A percentile compares a stretch with the other conserved stretches of the same genome.
phyloP scores from a whole-genome alignment of 2,888 invertebrate species.

The Trichogramma dendrolimi region DNA sequence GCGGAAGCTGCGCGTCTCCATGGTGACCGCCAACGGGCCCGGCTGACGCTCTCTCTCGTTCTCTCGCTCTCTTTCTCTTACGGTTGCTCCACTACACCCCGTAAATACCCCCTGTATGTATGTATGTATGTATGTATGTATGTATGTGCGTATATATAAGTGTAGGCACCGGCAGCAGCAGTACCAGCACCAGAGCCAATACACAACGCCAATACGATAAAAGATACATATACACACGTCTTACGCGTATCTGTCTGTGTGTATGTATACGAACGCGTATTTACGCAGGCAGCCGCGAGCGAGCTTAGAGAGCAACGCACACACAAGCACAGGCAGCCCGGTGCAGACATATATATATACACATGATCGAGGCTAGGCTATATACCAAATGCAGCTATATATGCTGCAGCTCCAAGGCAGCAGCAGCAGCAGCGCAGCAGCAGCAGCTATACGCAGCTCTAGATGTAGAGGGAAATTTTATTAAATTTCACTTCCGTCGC shows the following conservation, averaged over 20 bases:
- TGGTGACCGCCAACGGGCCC: conserved; percentile 52
- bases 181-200: no score
- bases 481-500: conserved; percentile 46
- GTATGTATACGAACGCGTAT: no score
- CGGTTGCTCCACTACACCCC: not conserved
- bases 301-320: no score
- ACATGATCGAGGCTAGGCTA: no score
- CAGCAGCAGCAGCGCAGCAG: not conserved
- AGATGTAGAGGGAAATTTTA: conserved; percentile 44
- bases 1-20: conserved; percentile 50
- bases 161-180: not conserved
- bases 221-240: no score
- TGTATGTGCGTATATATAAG: not conserved
- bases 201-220: no score
- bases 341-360: no score
- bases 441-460: not conserved
- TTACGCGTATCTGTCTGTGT: no score
- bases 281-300: no score
- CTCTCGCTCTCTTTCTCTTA: conserved; percentile 18
- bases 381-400: no score
- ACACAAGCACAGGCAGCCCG: no score
- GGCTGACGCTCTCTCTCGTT: conserved; percentile 34
- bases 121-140: not conserved
- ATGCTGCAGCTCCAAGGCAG: no score
- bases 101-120: not conserved